A percentile compares a stretch with the other conserved stretches of the same genome.
Evolutionary conservation across 2,113 vertebrate genomes (phyloP).

Genomic region (Heliornis fulica): DNA sequence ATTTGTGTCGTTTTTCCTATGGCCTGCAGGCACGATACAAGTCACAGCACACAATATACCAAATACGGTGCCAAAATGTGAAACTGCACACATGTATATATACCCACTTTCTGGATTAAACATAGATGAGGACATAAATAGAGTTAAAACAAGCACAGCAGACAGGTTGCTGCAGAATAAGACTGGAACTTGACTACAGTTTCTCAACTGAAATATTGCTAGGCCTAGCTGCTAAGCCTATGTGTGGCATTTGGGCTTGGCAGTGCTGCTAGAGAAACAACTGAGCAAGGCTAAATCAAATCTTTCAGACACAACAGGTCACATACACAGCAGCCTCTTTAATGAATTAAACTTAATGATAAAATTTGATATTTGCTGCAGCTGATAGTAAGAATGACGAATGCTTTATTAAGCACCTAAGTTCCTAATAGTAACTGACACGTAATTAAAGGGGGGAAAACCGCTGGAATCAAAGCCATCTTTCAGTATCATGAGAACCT

Average conservation of each 20-base stretch:
- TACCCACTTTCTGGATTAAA: constrained; percentile 44
- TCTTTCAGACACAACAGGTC: background rate
- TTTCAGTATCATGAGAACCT: background rate
- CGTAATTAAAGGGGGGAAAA: background rate
- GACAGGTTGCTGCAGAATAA: background rate
- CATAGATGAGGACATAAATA: constrained; percentile 28
- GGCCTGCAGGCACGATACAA: constrained; percentile 56
- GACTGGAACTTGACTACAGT: background rate
- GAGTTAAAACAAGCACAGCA: constrained; percentile 1
- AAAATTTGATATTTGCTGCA: background rate
- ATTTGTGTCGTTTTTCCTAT: constrained; percentile 41
- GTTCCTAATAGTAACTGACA: background rate
- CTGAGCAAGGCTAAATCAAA: background rate
- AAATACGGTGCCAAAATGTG: constrained; percentile 34
- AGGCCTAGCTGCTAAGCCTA: background rate
- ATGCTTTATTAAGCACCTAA: background rate
- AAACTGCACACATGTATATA: constrained; percentile 41
- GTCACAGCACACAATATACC: constrained; percentile 37
- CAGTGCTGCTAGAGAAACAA: background rate
- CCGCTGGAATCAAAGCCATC: background rate
- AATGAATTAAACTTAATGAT: background rate
- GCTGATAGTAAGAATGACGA: background rate
- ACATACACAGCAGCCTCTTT: background rate
- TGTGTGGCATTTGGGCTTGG: background rate
- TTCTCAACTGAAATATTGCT: background rate